Base-by-base conservation (phyloP, 2,113 vertebrate genomes). In the Phalacrocorax brasilianus region DNA sequence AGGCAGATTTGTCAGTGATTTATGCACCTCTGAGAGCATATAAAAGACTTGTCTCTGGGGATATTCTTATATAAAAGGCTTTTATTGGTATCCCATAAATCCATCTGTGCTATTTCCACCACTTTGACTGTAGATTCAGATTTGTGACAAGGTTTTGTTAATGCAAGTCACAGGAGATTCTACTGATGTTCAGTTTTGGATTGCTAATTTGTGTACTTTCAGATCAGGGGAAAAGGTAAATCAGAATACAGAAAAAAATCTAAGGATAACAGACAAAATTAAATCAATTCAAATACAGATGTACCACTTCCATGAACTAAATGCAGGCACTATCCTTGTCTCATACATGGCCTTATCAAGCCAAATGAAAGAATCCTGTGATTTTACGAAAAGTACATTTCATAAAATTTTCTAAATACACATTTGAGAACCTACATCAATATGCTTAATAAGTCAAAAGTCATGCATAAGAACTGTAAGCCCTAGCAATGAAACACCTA, bases 41-140 rank as follows among this genome's bases (percentile, higher is more conserved):
- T 65, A 91, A 91, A 96, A 95, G 42, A 65, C 24, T 88, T 42
- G 16, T 92, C 78, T 95, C 81, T 58, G 33, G 47, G 56, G 42
- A 90, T 85, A n/a, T 74, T 90, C 61, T 80, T 94, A 68, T 56
- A 95, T 91, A 88, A 96, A 96, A 88, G 22, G 20, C n/a, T 89
- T 95, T 93, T 94, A 88, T 44, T 89, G 32, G 55, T 47, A 92
- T 74, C 49, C 82, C 16, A 13, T 96, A 80, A 96, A 97, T 95
- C 47, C 22, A 93, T 66, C 55, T 45, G 30, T 88, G 71, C 19
- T 81, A 86, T 95, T 96, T 91, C 40, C 30, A 78, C 32, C 72
- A 73, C 50, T 73, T 91, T 47, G 38, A 85, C 15, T 77, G 28
- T 66, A 22, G 22, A 95, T 12, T 85, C 66, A 66, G 38, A 59